Base-by-base conservation (phyloP, 2,113 vertebrate genomes). In the Ranitomeya variabilis region DNA sequence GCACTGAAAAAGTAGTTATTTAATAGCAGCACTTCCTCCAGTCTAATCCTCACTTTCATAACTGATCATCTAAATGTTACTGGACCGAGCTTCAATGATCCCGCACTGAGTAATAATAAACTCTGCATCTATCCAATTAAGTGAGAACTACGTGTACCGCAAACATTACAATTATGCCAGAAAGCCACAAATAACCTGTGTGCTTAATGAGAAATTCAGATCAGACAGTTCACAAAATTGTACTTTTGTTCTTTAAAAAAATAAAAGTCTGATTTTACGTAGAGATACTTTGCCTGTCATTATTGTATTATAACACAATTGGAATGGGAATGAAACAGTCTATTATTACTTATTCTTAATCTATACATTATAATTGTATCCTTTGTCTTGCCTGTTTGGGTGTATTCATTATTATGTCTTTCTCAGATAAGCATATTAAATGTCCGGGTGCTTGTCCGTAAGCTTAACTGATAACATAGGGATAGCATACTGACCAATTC, bases 91-190 rank as follows among this genome's bases (percentile, higher is more conserved):
- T 77, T 89, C 81, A 89, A 19, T 79, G 81, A 84, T 84, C 87
- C 81, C 79, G 81, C 87, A 78, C 76, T 78, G 79, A 69, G 59
- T 89, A 84, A 89, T 88, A 84, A 83, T 66, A 88, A 54, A 77
- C 86, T 66, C 19, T 23, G 26, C 69, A 73, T 77, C 57, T 62
- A 55, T 89, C 87, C 60, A 89, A 89, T 89, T 89, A 89, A 84
- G 16, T 85, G 71, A 83, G 73, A 89, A 84, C 81, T 84, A 59
- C 45, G 7, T 84, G 73, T 55, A 37, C 73, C 57, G 81, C 64
- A 89, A 89, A 84, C 87, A 89, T 52, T 67, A 71, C 69, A 84
- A 84, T 89, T 89, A 77, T 55, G 66, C 73, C 14, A 13, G n/a
- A 79, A 89, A 9, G 23, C n/a, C 67, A 19, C 81, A 89, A 57